Evolutionary conservation across 2,888 invertebrate genomes (phyloP).

Genomic region (Altica lythri): DNA sequence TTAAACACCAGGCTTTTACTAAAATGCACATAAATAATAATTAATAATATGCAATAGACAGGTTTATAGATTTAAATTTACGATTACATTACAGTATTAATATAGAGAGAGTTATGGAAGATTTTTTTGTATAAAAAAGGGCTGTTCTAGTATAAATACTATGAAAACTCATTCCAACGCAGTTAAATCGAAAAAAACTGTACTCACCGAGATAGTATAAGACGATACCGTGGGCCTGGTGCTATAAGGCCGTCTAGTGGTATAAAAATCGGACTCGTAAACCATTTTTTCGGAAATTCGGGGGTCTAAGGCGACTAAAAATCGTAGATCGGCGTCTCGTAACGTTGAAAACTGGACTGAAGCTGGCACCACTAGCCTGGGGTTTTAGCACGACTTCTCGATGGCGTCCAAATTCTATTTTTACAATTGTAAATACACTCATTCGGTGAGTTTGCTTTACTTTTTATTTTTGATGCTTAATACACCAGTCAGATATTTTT

Average conservation of each 20-base stretch:
- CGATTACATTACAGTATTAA: too few species aligned
- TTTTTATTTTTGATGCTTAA: slow-evolving; percentile 34
- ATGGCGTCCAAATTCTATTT: slow-evolving; percentile 32
- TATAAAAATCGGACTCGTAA: slow-evolving; percentile 92
- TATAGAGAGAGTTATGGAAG: too few species aligned
- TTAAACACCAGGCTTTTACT: too few species aligned
- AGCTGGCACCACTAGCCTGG: slow-evolving; percentile 41
- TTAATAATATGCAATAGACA: too few species aligned
- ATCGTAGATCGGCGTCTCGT: slow-evolving; percentile 46
- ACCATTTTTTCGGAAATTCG: slow-evolving; percentile 67
- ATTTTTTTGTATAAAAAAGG: too few species aligned
- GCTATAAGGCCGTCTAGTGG: slow-evolving; percentile 82
- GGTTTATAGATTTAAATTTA: too few species aligned
- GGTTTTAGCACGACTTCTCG: slow-evolving; percentile 44
- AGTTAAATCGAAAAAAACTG: too few species aligned
- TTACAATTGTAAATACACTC: slow-evolving; percentile 25
- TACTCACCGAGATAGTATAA: slow-evolving; percentile 82
- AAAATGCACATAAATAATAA: too few species aligned
- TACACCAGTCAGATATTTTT: slow-evolving; percentile 22
- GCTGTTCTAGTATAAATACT: too few species aligned
- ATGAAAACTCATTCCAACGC: too few species aligned
- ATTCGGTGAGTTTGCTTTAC: slow-evolving; percentile 10
- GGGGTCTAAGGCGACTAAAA: slow-evolving; percentile 30
- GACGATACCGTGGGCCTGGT: slow-evolving; percentile 70
- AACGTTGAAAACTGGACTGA: slow-evolving; percentile 52